Base-by-base conservation (phyloP, 2,113 vertebrate species). In the Rhegmatorhina hoffmannsi region DNA sequence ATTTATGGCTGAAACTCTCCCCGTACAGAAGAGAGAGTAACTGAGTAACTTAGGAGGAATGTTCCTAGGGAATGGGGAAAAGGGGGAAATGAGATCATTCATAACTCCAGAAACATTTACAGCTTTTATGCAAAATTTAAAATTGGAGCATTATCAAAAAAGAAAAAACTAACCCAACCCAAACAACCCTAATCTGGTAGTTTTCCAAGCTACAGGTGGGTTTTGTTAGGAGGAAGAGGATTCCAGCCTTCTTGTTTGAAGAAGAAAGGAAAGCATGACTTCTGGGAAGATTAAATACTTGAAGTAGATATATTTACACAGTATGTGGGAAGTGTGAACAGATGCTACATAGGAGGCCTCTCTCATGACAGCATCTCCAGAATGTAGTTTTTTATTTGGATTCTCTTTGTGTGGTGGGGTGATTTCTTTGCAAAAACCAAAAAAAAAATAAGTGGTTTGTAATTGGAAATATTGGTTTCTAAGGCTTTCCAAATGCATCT, bases 321-420 rank as follows among this genome's bases (percentile, higher is more conserved):
- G 29, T 69, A 92, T 34, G 93, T 94, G 87, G 94, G 83, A 96
- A 89, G 91, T 75, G 89, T 84, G 90, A 97, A 93, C 92, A 95
- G 87, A 96, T 90, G 92, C 91, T 70, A 78, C 91, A 83, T 84
- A 93, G 77, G 66, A 95, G 59, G 84, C 66, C 89, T 76, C 60
- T 84, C 70, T 94, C 70, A 64, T 49, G 74, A 87, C 87, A 95
- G 81, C 80, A 82, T 85, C 78, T 64, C 50, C 53, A 92, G 62
- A 78, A 91, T 3, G 2, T 13, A 52, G 53, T 63, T 95, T 91
- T 60, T 80, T 11, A 3, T 66, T 77, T 84, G 24, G 46, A 70
- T 89, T 87, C 77, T 81, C 53, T 73, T 91, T 77, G 55, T 44
- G 56, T 69, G 50, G 38, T 72, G 10, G 6, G 40, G 18, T 29